These are phyloP conservation scores for Trachymyrmex cornetzi DNA, from an alignment of 1,140 invertebrate genomes.

Conservation along the genomic window DNA sequence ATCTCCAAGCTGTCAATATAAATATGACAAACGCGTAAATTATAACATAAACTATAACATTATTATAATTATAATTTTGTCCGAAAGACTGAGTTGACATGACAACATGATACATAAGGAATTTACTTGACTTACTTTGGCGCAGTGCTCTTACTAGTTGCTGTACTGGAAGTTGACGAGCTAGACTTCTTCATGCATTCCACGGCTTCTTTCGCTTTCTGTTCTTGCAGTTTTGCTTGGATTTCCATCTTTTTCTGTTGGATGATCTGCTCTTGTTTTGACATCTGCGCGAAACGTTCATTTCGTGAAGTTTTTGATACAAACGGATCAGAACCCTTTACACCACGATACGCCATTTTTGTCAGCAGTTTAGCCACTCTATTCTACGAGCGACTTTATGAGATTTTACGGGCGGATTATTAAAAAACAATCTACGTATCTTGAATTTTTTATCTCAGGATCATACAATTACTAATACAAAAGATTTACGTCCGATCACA, in stretches of 20 bases:
- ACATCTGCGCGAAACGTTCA: slow-evolving; percentile 92
- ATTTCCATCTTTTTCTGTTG: slow-evolving; percentile 93
- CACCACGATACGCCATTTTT: slow-evolving; percentile 86
- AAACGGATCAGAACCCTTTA: slow-evolving; percentile 86
- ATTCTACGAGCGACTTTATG: background rate
- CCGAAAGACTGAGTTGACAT: background rate
- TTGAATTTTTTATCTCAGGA: background rate
- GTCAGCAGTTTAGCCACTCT: background rate
- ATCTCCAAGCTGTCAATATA: background rate
- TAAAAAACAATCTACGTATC: background rate
- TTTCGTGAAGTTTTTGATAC: slow-evolving; percentile 88
- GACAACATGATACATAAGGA: background rate
- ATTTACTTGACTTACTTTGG: slow-evolving; percentile 82
- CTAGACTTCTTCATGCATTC: slow-evolving; percentile 86
- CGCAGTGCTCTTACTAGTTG: slow-evolving; percentile 74
- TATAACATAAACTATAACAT: background rate
- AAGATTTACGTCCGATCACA: background rate
- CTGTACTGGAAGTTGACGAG: slow-evolving; percentile 73
- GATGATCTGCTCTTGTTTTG: slow-evolving; percentile 93
- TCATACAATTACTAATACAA: background rate
- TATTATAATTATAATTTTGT: too few relatives aligned
- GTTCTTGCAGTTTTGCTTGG: slow-evolving; percentile 89
- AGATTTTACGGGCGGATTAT: background rate
- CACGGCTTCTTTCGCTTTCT: slow-evolving; percentile 88
- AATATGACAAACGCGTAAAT: background rate